These are phyloP conservation scores for Sebastiscus tertius DNA, from an alignment of 2,797 vertebrate genomes.

Conservation along the genomic window DNA sequence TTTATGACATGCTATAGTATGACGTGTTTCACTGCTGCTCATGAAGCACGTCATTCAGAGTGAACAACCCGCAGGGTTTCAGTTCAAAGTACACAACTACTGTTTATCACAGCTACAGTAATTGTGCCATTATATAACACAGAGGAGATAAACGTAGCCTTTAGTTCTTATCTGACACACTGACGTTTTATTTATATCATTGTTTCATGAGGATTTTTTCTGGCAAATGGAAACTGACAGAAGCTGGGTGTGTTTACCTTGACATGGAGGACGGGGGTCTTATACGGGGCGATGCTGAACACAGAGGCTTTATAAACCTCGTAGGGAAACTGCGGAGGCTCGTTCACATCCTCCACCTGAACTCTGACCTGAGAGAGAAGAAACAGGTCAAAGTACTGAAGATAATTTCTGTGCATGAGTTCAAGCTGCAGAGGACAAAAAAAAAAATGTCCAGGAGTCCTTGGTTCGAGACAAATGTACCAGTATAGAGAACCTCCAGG, in stretches of 20 bases:
- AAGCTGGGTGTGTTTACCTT: conserved; percentile 70
- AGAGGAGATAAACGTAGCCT: background rate
- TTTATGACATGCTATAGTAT: background rate
- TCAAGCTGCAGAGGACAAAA: background rate
- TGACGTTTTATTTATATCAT: background rate
- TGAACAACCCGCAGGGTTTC: background rate
- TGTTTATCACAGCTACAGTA: background rate
- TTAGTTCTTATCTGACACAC: background rate
- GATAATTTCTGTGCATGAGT: background rate
- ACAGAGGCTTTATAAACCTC: conserved; percentile 66
- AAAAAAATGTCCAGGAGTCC: background rate
- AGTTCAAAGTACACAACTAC: background rate
- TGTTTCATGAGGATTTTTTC: background rate
- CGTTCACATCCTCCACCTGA: conserved; percentile 80
- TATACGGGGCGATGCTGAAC: conserved; percentile 77
- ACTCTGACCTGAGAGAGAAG: conserved; percentile 76
- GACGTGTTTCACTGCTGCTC: background rate
- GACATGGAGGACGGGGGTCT: conserved; percentile 70
- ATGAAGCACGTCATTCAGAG: background rate
- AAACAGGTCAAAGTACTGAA: background rate
- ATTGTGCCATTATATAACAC: background rate
- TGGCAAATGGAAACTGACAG: background rate
- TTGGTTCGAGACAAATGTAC: background rate
- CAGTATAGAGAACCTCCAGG: background rate
- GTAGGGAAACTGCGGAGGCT: conserved; percentile 72